Evolutionary conservation across 2,113 vertebrate species (phyloP).

Genomic region (Porphyrio hochstetteri): DNA sequence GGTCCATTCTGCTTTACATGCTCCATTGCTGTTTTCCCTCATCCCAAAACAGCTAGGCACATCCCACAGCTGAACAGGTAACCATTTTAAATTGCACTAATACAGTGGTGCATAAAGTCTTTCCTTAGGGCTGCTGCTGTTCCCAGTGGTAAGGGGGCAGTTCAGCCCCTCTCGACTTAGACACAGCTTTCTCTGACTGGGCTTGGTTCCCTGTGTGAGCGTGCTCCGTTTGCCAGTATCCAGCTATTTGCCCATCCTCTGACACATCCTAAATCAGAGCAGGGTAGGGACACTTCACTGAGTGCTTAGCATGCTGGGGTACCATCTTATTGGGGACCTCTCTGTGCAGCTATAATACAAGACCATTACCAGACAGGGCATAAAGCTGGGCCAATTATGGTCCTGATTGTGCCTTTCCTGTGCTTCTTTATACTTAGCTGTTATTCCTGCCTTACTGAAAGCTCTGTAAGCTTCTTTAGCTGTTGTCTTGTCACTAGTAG

Average conservation of each 20-base stretch:
- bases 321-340: not conserved
- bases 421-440: not conserved
- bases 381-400: not conserved
- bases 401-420: not conserved
- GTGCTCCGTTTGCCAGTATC: not conserved
- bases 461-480: not conserved
- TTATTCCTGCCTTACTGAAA: not conserved
- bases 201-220: not conserved
- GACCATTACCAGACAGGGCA: not conserved
- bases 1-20: not conserved
- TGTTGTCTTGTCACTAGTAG: not conserved
- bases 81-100: not conserved
- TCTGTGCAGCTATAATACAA: not conserved
- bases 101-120: not conserved
- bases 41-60: not conserved
- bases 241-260: not conserved
- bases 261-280: not conserved
- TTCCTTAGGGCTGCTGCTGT: not conserved
- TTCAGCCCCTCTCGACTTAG: not conserved
- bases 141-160: not conserved
- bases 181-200: not conserved
- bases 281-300: not conserved
- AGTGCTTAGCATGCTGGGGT: not conserved
- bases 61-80: not conserved
- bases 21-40: not conserved